Percentiles rank a stretch among this genome's conserved stretches.
These are phyloP conservation scores for Mya arenaria DNA, from an alignment of 1,140 invertebrate species.

Conservation along the genomic window DNA sequence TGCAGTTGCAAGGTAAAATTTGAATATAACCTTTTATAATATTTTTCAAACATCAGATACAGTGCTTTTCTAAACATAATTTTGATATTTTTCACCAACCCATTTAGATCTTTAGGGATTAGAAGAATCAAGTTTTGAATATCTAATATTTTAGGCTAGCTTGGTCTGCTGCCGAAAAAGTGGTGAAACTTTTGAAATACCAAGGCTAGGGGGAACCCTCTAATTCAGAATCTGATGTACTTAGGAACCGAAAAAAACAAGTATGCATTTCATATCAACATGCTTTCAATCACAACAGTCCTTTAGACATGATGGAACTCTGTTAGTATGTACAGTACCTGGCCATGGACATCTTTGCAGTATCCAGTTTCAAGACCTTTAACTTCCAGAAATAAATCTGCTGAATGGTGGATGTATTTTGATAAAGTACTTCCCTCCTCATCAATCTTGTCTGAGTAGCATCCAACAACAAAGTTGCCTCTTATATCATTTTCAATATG, in stretches of 20 bases:
- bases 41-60: too few relatives aligned
- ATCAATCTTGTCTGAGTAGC: constrained; percentile 55
- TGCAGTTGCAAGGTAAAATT: too few relatives aligned
- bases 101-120: too few relatives aligned
- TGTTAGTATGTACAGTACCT: constrained; percentile 57
- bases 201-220: neutral
- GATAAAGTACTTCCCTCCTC: constrained; percentile 51
- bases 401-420: constrained; percentile 53
- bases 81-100: too few relatives aligned
- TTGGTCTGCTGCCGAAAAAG: neutral
- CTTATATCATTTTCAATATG: neutral
- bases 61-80: too few relatives aligned
- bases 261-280: neutral
- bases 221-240: neutral
- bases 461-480: constrained; percentile 52
- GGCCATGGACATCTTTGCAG: constrained; percentile 73
- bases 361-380: constrained; percentile 65
- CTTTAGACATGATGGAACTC: neutral
- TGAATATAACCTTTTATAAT: too few relatives aligned
- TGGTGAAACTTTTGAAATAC: neutral
- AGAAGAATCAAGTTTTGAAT: too few relatives aligned
- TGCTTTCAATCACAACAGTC: neutral
- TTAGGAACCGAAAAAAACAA: neutral
- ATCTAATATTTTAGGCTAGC: neutral
- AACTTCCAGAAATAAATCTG: constrained; percentile 56